A percentile compares a stretch with the other conserved stretches of the same genome.
Conservation (phyloP, 2,113 vertebrate genomes). For the Apaloderma vittatum region DNA sequence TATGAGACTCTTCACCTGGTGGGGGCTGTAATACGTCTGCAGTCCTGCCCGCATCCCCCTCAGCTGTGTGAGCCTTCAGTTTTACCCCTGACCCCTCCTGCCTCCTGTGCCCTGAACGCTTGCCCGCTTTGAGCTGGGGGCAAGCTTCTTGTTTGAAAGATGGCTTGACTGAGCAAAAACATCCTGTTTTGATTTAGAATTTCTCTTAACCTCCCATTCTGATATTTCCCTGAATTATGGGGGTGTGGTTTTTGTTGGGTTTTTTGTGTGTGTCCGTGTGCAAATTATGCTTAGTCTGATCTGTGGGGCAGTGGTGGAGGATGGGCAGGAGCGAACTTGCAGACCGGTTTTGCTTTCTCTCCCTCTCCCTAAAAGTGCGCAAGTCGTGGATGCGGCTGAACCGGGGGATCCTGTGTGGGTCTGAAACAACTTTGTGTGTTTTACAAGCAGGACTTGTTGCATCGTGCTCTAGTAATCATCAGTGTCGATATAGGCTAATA, state of each 20-base stretch:
- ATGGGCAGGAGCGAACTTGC: background rate
- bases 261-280: fast-evolving
- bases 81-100: fast-evolving
- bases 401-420: fast-evolving
- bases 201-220: background rate
- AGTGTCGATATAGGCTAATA: fast-evolving
- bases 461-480: fast-evolving
- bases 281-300: background rate
- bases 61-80: fast-evolving
- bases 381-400: background rate
- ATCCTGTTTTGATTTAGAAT: conserved; percentile 59
- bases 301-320: background rate
- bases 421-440: fast-evolving
- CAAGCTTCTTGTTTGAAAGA: background rate
- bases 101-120: fast-evolving
- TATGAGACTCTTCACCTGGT: fast-evolving
- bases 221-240: background rate
- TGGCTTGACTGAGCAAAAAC: conserved; percentile 31
- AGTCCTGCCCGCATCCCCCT: fast-evolving
- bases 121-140: fast-evolving
- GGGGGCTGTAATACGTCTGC: background rate
- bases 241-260: too few relatives aligned
- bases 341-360: background rate
- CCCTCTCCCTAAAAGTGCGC: background rate
- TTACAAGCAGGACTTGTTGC: too few relatives aligned